These are phyloP conservation scores for Yponomeuta cagnagella DNA, from an alignment of 2,888 invertebrate species.

Conservation along the genomic window DNA sequence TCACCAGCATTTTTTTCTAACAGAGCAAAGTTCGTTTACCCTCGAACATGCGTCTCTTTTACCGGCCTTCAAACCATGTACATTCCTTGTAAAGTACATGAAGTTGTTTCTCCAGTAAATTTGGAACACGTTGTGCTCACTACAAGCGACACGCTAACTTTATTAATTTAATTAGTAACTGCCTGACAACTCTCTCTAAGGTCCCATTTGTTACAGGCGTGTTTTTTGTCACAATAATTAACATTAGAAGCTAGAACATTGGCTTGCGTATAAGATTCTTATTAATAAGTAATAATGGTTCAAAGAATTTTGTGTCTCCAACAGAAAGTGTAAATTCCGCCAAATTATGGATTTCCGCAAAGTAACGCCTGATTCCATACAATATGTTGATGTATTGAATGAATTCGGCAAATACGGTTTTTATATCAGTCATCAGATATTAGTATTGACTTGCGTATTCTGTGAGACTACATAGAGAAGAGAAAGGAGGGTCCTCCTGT, in stretches of 20 bases:
- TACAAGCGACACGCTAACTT: conserved; percentile 30
- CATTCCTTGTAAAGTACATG: background rate
- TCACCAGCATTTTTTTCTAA: background rate
- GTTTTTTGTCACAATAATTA: background rate
- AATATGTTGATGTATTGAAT: background rate
- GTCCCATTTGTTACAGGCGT: background rate
- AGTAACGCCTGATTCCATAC: too few species aligned
- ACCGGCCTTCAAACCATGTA: background rate
- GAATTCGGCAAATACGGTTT: too few species aligned
- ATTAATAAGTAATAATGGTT: background rate
- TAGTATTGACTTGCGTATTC: too few species aligned
- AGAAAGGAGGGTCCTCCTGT: too few species aligned
- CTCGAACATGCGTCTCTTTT: conserved; percentile 18
- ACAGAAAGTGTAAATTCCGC: background rate
- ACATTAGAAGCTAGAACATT: background rate
- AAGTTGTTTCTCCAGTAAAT: too few species aligned
- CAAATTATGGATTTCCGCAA: too few species aligned
- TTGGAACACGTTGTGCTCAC: conserved; percentile 18
- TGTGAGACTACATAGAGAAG: too few species aligned
- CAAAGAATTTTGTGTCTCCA: background rate
- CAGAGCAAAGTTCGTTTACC: conserved; percentile 37
- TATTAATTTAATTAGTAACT: conserved; percentile 36
- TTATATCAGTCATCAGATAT: too few species aligned
- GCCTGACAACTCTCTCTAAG: background rate
- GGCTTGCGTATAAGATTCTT: background rate